phyloP scores from a whole-genome alignment of 2,888 invertebrate genomes.

The Oligia latruncula region DNA sequence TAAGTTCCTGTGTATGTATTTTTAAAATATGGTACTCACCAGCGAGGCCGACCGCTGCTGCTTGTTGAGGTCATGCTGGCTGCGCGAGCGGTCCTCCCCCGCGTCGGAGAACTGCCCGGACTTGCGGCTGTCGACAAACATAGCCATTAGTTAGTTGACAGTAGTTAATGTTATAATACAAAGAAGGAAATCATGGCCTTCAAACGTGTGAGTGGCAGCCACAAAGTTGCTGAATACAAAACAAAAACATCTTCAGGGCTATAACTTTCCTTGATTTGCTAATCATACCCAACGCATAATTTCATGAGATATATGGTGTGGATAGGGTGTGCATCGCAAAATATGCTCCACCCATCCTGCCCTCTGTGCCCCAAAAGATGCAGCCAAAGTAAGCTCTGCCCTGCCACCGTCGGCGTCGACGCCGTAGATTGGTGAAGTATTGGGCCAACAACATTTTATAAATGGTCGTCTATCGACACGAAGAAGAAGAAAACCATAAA shows the following conservation, averaged over 20 bases:
- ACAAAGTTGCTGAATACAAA: background rate
- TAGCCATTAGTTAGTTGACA: background rate
- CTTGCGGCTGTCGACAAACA: conserved; percentile 79
- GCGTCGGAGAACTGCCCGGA: conserved; percentile 88
- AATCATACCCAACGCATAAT: background rate
- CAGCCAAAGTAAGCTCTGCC: background rate
- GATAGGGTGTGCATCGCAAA: background rate
- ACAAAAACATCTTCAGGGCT: background rate
- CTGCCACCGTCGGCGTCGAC: background rate
- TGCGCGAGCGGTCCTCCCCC: conserved; percentile 84
- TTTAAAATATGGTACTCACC: conserved; percentile 73
- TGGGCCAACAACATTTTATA: background rate
- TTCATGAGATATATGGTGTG: background rate
- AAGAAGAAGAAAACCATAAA: background rate
- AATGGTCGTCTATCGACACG: background rate
- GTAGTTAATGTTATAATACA: background rate
- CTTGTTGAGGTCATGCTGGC: conserved; percentile 83
- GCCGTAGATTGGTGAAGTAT: background rate
- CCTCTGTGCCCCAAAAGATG: background rate
- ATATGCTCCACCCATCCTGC: background rate
- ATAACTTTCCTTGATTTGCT: background rate
- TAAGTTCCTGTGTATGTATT: background rate
- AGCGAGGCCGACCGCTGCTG: conserved; percentile 86
- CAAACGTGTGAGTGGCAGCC: background rate
- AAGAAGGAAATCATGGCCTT: background rate